These are phyloP conservation scores for Taenioides sp. DNA, from an alignment of 2,797 vertebrate species.

Conservation along the genomic window DNA sequence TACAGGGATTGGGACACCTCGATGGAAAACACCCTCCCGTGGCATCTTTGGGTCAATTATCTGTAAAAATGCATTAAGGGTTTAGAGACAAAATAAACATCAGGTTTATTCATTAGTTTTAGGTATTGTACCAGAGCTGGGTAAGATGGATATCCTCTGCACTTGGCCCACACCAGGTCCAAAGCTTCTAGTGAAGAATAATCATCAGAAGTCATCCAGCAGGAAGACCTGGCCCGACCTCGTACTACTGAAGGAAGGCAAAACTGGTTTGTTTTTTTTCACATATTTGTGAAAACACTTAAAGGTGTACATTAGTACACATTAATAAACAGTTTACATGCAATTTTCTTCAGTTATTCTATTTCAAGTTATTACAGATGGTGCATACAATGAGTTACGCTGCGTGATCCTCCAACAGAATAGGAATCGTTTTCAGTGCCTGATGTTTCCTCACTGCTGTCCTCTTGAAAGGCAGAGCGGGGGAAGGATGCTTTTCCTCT, in stretches of 20 bases:
- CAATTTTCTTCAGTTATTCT: background rate
- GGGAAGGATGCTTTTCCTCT: conserved; percentile 94
- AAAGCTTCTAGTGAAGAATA: conserved; percentile 92
- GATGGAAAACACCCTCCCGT: conserved; percentile 96
- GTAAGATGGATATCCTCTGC: conserved; percentile 97
- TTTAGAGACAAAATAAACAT: background rate
- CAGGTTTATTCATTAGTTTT: background rate
- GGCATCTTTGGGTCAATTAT: conserved; percentile 99
- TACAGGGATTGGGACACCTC: conserved; percentile 95
- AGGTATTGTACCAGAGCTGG: conserved; percentile 85
- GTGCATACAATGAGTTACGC: conserved; percentile 85
- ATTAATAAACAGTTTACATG: background rate
- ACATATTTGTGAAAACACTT: background rate
- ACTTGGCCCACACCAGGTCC: conserved; percentile 98
- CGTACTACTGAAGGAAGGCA: conserved; percentile 83
- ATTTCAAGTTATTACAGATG: background rate
- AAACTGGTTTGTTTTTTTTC: conserved; percentile 1
- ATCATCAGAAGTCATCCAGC: conserved; percentile 95
- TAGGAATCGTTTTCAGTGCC: conserved; percentile 98
- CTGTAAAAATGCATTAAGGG: conserved; percentile 64
- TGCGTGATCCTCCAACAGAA: conserved; percentile 88
- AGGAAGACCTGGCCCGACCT: conserved; percentile 83
- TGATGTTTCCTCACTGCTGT: conserved; percentile 98
- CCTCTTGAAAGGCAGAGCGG: conserved; percentile 91
- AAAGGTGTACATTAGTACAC: background rate